These are phyloP conservation scores for Microchrysa polita DNA, from an alignment of 2,888 invertebrate genomes.

Conservation along the genomic window DNA sequence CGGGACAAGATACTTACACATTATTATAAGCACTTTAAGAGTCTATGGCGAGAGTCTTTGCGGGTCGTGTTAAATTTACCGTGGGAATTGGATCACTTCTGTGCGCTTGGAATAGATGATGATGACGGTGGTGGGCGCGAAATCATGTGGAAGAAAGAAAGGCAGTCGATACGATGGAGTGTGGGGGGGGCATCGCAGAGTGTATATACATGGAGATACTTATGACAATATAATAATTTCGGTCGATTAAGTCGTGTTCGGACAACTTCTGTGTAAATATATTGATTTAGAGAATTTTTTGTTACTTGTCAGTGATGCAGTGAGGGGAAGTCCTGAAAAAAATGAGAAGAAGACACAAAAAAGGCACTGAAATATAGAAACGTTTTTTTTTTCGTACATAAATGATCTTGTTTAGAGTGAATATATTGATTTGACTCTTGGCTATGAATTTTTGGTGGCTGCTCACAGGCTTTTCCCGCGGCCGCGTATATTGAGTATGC, in stretches of 20 bases:
- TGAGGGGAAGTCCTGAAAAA: not conserved
- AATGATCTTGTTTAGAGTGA: constrained; percentile 16
- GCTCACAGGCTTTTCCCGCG: too few relatives aligned
- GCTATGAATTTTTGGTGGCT: too few relatives aligned
- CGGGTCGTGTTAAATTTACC: constrained; percentile 31
- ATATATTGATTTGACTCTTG: not conserved
- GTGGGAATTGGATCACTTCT: constrained; percentile 41
- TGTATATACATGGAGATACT: too few relatives aligned
- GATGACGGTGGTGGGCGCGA: too few relatives aligned
- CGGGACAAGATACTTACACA: too few relatives aligned
- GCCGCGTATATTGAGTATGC: too few relatives aligned
- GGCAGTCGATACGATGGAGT: too few relatives aligned
- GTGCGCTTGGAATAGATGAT: too few relatives aligned
- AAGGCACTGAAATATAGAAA: not conserved
- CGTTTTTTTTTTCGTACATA: not conserved
- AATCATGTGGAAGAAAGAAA: too few relatives aligned
- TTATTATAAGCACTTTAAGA: too few relatives aligned
- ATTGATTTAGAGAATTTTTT: not conserved
- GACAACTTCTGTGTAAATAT: constrained; percentile 27
- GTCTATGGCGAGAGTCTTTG: not conserved
- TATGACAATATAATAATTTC: not conserved
- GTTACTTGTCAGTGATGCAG: not conserved
- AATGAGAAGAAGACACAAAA: too few relatives aligned
- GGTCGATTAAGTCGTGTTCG: constrained; percentile 36
- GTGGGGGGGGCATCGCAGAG: too few relatives aligned